These are phyloP conservation scores for Eupithecia abbreviata DNA, from an alignment of 2,888 invertebrate species.

Conservation along the genomic window DNA sequence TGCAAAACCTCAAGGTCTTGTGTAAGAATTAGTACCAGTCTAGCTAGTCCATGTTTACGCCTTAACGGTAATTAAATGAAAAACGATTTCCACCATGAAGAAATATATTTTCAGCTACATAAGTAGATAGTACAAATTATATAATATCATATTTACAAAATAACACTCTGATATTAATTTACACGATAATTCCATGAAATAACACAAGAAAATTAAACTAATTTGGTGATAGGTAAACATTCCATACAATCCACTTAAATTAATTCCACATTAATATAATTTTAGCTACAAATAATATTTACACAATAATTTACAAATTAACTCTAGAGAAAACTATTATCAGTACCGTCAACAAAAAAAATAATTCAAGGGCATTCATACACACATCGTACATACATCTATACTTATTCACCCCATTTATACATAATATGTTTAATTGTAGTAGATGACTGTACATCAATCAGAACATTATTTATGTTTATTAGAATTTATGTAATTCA, in stretches of 20 bases:
- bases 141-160: conserved; percentile 66
- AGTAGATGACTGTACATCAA: neutral
- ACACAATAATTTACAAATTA: conserved; percentile 62
- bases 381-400: neutral
- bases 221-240: conserved; percentile 62
- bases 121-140: conserved; percentile 71
- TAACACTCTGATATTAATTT: conserved; percentile 53
- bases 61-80: conserved; percentile 35
- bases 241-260: conserved; percentile 50
- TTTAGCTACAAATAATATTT: conserved; percentile 50
- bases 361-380: neutral
- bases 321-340: conserved; percentile 30
- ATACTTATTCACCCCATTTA: neutral
- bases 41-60: neutral
- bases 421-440: neutral
- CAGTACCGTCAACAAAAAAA: conserved; percentile 42
- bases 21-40: neutral
- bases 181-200: conserved; percentile 44
- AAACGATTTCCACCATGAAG: conserved; percentile 61
- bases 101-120: conserved; percentile 74
- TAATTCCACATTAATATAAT: conserved; percentile 48
- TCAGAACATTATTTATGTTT: neutral
- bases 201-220: conserved; percentile 55
- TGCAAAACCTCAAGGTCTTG: neutral
- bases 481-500: neutral